A percentile compares a stretch with the other conserved stretches of the same genome.
These are phyloP conservation scores for Phrynosoma blainvillii DNA, from an alignment of 2,113 vertebrate species.

Conservation along the genomic window DNA sequence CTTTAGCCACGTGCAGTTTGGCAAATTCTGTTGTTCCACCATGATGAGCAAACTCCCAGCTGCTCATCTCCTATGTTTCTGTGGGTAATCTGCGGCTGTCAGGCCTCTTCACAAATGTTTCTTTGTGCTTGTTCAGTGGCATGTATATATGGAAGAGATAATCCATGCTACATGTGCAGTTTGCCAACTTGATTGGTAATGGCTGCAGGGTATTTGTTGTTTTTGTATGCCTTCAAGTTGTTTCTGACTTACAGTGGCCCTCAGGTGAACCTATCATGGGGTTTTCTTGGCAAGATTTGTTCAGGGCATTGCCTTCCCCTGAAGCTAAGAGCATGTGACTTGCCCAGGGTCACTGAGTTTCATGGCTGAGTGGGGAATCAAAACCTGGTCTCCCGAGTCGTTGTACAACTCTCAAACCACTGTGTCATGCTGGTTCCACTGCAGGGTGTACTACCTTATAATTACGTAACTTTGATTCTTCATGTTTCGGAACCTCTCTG, in stretches of 20 bases:
- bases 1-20: neutral
- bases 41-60: neutral
- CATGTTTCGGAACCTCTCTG: neutral
- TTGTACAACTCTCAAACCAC: too few species aligned
- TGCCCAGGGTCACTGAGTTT: too few species aligned
- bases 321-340: too few species aligned
- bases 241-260: too few species aligned
- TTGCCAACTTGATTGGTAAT: neutral
- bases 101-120: neutral
- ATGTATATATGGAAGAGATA: neutral
- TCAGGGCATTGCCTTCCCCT: too few species aligned
- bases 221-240: too few species aligned
- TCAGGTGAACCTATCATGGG: too few species aligned
- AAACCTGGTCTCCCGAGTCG: too few species aligned
- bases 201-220: neutral
- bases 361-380: too few species aligned
- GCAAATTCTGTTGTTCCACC: neutral
- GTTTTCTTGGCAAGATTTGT: too few species aligned
- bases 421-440: too few species aligned
- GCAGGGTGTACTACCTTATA: neutral
- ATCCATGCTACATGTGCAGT: neutral
- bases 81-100: neutral
- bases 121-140: neutral
- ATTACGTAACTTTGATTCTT: neutral
- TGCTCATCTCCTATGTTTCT: neutral